Conservation (phyloP, 1,140 invertebrate genomes). For the Procambarus clarkii region DNA sequence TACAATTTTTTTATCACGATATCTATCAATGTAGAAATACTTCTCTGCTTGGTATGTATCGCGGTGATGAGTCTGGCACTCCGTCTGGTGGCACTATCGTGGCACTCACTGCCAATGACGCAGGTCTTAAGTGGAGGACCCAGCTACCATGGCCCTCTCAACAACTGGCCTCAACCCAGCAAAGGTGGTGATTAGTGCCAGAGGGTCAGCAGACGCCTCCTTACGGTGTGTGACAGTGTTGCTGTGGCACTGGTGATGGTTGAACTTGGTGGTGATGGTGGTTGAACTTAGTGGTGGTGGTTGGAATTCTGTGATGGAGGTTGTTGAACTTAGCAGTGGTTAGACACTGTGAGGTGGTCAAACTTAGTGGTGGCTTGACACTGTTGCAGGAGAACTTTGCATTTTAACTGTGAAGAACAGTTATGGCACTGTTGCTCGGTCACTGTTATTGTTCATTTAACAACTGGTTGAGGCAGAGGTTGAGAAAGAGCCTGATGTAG, state of each 20-base stretch:
- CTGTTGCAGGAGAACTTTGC: not conserved
- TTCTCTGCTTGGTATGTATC: no score
- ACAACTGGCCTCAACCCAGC: not conserved
- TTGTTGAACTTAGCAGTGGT: not conserved
- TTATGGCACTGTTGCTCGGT: no score
- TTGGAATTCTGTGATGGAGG: not conserved
- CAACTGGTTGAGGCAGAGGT: no score
- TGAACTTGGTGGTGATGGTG: not conserved
- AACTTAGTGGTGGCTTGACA: not conserved
- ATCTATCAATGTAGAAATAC: no score
- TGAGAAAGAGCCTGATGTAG: no score
- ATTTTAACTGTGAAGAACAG: not conserved
- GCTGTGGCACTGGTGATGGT: not conserved
- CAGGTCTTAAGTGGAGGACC: not conserved
- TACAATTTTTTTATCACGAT: no score
- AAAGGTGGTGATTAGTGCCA: not conserved
- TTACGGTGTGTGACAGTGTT: not conserved
- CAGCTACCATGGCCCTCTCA: not conserved
- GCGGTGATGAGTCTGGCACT: not conserved
- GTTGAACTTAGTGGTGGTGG: no score
- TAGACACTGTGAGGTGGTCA: not conserved
- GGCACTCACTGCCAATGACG: not conserved
- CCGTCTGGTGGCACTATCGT: not conserved
- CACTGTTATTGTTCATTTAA: no score
- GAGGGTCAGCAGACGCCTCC: not conserved